Base-by-base conservation (phyloP, 2,888 invertebrate genomes). In the Pantelozetes paolii region DNA sequence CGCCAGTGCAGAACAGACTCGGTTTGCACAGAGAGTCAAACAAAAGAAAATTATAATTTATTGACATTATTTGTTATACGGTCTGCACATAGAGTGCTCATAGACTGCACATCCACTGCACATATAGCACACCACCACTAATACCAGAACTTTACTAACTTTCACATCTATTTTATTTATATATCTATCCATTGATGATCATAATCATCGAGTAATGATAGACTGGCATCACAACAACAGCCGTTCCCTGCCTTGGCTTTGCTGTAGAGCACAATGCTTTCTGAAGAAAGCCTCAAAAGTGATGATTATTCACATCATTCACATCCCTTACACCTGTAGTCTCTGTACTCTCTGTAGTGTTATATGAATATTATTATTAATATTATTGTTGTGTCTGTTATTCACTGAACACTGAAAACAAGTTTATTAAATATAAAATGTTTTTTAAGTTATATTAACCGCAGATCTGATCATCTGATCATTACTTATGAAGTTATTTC, bases 31-130 rank as follows among this genome's bases (percentile, higher is more conserved):
- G 6, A 18, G 54, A 54, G 26, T 1, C 20, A 54, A 26, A 54
- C n/a, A 23, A 20, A 54, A 54, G 54, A 9, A 59, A 30, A 59
- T 59, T 28, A 59, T 59, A 59, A 59, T 59, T 59, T 59, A 59
- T 59, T 59, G 59, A 59, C 30, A 59, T 28, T 59, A 59, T 59
- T 59, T 59, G 26, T 6, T 59, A 59, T 8, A 59, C 30, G 30
- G 3, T 2, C 30, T 59, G 15, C 26, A 59, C 28, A 57, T 28
- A 59, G 13, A 30, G 13, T 6, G 59, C 36, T 36, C 5, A 8
- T 9, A 9, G 9, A 36, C 5, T 36, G 36, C 36, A 9, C n/a
- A n/a, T n/a, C n/a, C n/a, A n/a, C n/a, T n/a, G n/a, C n/a, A n/a
- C n/a, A n/a, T n/a, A 36, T 36, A 9, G 36, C 5, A 36, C 36